Percentiles rank a stretch among this genome's conserved stretches.
These are phyloP conservation scores for Spea multiplicata DNA, from an alignment of 2,113 vertebrate species.

Conservation along the genomic window DNA sequence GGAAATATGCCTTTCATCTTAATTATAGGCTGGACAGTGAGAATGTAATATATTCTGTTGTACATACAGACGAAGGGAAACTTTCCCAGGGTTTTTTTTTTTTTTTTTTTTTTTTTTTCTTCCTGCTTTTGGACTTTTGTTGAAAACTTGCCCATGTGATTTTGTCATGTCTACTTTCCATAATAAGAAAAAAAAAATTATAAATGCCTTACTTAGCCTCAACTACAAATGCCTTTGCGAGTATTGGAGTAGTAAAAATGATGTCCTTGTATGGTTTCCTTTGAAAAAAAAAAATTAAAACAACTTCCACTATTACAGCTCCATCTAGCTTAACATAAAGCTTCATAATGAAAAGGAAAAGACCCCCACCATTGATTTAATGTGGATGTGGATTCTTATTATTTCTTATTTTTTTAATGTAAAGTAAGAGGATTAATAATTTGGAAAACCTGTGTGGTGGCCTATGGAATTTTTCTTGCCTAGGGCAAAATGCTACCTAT, in stretches of 20 bases:
- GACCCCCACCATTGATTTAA: not conserved
- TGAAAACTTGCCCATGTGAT: conserved; percentile 69
- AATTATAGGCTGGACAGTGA: conserved; percentile 71
- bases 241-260: conserved; percentile 51
- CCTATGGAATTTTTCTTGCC: no score
- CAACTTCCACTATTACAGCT: not conserved
- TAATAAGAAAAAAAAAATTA: conserved; percentile 71
- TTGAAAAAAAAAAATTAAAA: not conserved
- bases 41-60: conserved; percentile 64
- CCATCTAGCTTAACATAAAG: not conserved
- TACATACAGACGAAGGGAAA: conserved; percentile 59
- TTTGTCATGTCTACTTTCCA: conserved; percentile 66
- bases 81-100: conserved; percentile 73
- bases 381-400: no score
- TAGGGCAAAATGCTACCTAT: no score
- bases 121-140: conserved; percentile 69
- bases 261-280: conserved; percentile 42
- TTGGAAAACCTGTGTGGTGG: no score
- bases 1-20: conserved; percentile 76
- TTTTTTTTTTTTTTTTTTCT: conserved; percentile 68
- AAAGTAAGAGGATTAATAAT: no score
- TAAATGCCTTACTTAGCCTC: conserved; percentile 65
- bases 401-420: no score
- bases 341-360: no score
- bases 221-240: conserved; percentile 57